Percentiles rank a stretch among this genome's conserved stretches.
phyloP scores from a whole-genome alignment of 2,888 invertebrate species.

The Eilema caniola region DNA sequence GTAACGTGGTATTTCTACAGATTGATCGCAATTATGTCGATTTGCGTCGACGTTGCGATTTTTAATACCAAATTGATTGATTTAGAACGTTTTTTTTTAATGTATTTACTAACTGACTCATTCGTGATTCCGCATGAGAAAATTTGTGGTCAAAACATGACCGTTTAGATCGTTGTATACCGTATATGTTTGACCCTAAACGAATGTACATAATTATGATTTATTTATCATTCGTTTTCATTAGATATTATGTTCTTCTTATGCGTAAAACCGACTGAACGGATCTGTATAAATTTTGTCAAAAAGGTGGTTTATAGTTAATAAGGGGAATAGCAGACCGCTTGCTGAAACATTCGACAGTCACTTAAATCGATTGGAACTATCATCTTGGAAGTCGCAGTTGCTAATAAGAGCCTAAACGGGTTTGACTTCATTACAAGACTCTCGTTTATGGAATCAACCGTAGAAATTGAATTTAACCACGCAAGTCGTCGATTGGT shows the following conservation, averaged over 20 bases:
- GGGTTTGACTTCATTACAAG: too few relatives aligned
- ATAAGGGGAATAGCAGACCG: too few relatives aligned
- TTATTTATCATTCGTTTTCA: too few relatives aligned
- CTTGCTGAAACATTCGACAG: not conserved
- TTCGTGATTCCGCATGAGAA: not conserved
- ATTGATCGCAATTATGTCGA: conserved; percentile 1
- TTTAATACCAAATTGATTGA: not conserved
- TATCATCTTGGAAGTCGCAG: not conserved
- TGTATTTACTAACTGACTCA: not conserved
- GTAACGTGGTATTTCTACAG: conserved; percentile 1
- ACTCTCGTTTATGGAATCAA: not conserved
- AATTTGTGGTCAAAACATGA: not conserved
- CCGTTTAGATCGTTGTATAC: not conserved
- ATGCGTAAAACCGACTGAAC: not conserved
- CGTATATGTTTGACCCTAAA: not conserved
- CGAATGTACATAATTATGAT: not conserved
- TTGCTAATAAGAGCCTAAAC: not conserved
- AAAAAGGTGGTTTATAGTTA: not conserved
- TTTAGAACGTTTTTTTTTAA: not conserved
- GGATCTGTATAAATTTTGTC: not conserved
- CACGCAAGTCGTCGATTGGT: not conserved
- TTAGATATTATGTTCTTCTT: not conserved
- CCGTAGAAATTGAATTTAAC: not conserved
- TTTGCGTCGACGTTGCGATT: not conserved
- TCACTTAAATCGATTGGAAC: too few relatives aligned